Evolutionary conservation across 2,888 invertebrate species (phyloP), one percentile per base, ranked within the genome.

Genomic region (Agrochola lota): DNA sequence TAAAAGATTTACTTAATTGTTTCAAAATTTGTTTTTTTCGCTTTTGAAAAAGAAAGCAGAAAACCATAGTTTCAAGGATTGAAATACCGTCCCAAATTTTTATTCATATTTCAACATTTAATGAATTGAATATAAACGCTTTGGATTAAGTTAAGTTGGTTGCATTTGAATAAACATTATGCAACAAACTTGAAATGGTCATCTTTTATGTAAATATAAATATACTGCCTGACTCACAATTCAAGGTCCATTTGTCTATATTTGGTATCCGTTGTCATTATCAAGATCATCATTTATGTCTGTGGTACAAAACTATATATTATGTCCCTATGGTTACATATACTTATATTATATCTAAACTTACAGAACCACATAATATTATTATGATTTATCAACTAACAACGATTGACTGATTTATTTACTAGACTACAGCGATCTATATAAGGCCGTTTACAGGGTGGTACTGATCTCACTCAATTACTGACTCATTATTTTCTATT

Each of bases 161-260:
- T 77, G 49, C 52, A 63, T 75, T 74, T 84, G 26, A 80, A 74
- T 83, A 78, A 74, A 78, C 77, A 77, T 81, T 84, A 86, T 74
- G 78, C 73, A 85, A 74, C 62, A 12, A 75, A 74, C 40, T 76
- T 77, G 23, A 77, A 74, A 77, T 78, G 77, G 78, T 83, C 78
- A 73, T 89, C 55, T 73, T 81, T 74, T 76, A 77, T 83, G 80
- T 80, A 67, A 85, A 83, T 78, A 77, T 80, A 66, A 83, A 83
- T 78, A 78, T 69, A 67, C 35, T 67, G 55, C 55, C 57, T 77
- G 71, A 80, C 70, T 87, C 76, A 75, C n/a, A 60, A 69, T 70
- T 81, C 87, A 87, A 88, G 88, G 87, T 82, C 80, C 20, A 74
- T 76, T 63, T 49, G 40, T 71, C 77, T 80, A 63, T 75, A 73